Evolutionary conservation across 2,888 invertebrate species (phyloP).

Genomic region (Pseudococcus viburni): DNA sequence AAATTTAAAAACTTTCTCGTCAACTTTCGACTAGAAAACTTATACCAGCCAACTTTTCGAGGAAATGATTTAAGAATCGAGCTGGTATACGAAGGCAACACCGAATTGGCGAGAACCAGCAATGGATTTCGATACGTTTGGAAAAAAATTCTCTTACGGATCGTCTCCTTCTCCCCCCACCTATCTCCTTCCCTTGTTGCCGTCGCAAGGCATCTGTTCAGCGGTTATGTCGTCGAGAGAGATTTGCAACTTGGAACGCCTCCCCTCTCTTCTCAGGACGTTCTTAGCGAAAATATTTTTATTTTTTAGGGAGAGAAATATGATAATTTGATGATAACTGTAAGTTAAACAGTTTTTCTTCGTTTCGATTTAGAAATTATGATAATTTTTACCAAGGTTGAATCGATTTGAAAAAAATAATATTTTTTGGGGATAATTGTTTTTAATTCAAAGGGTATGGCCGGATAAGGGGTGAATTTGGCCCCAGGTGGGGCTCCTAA

Average conservation of each 20-base stretch:
- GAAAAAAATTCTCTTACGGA: background rate
- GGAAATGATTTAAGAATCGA: background rate
- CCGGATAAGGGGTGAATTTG: too few relatives aligned
- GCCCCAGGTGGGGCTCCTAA: too few relatives aligned
- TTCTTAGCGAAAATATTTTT: background rate
- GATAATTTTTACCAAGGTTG: too few relatives aligned
- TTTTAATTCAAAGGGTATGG: too few relatives aligned
- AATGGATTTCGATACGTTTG: background rate
- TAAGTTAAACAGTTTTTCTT: too few relatives aligned
- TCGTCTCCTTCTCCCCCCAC: background rate
- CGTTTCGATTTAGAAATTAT: too few relatives aligned
- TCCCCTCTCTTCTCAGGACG: background rate
- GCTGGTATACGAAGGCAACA: background rate
- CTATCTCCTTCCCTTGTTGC: too few relatives aligned
- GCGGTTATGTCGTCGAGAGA: background rate
- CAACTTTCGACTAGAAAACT: conserved; percentile 27
- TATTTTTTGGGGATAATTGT: too few relatives aligned
- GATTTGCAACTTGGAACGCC: background rate
- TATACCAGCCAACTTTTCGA: background rate
- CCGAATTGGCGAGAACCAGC: background rate
- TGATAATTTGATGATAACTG: background rate
- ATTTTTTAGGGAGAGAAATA: background rate
- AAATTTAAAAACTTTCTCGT: conserved; percentile 35
- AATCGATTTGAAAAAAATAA: too few relatives aligned
- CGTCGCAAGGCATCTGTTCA: background rate